Evolutionary conservation across 2,797 vertebrate genomes (phyloP), one percentile per base, ranked within the genome.

Genomic region (Sphenopsis melanotis): DNA sequence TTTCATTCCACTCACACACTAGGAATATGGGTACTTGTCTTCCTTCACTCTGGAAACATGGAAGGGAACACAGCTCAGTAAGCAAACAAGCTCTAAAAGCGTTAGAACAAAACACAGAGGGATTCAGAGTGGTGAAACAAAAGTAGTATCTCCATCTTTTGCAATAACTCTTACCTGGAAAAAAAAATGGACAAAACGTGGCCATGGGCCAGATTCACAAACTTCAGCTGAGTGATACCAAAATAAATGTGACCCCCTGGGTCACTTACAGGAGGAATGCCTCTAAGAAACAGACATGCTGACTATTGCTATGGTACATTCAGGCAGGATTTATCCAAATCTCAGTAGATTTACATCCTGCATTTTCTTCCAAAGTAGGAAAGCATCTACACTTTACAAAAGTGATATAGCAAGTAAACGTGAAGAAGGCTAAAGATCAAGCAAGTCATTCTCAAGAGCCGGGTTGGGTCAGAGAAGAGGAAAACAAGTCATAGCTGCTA

Each of bases 81-180:
- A 74, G 82, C 72, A 95, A 89, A 93, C 84, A 87, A 37, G 66
- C 70, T 95, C 69, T 91, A 83, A 96, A 96, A 95, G 90, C 39
- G 34, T 94, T 90, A 87, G 94, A 81, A 94, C 47, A 89, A 92
- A 87, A 83, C 82, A 82, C 61, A 90, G 55, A 96, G 92, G 34
- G 12, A 61, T 96, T 96, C 88, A 71, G 68, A 93, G 76, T 42
- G 22, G 50, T 64, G 60, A 92, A 89, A 88, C 30, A 83, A 74
- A 95, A 92, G 18, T 49, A 80, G 3, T 59, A 84, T 50, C 71
- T 91, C 69, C 68, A 37, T 80, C 42, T 83, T 87, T 77, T 70
- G 36, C 4, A 1, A 83, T 27, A 32, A 80, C 24, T 66, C 32
- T 82, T 89, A 91, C 61, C 64, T 68, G 17, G 19, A 93, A 83